Conservation (phyloP, 2,797 vertebrate species). For the Chelon auratus region DNA sequence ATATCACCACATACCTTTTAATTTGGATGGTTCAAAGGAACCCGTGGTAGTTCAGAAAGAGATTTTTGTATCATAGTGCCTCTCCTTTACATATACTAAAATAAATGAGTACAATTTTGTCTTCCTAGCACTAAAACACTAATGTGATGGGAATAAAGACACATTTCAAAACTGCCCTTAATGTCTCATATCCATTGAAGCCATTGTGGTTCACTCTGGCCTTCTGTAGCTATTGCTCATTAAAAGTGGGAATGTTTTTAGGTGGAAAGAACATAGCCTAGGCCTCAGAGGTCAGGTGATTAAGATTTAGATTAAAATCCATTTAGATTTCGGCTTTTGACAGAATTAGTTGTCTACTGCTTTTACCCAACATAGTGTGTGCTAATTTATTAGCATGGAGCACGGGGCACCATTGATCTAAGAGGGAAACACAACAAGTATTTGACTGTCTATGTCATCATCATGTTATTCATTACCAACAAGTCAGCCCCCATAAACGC, state of each 20-base stretch:
- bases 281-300: background rate
- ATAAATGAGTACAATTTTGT: no score
- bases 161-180: no score
- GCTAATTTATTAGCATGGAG: background rate
- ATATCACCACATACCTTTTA: no score
- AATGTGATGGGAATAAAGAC: no score
- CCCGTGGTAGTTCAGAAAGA: background rate
- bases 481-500: background rate
- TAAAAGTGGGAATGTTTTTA: no score
- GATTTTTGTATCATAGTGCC: no score
- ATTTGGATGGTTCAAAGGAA: background rate
- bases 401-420: background rate
- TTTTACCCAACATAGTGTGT: background rate
- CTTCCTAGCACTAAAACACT: no score
- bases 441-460: slow-evolving; percentile 4
- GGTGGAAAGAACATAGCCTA: no score
- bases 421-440: background rate
- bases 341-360: background rate
- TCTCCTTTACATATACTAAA: background rate
- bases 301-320: background rate
- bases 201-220: no score
- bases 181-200: no score
- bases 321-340: background rate
- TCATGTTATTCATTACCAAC: slow-evolving; percentile 1
- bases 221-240: no score